Conservation (phyloP, 2,888 invertebrate species). For the Thumatha senex region DNA sequence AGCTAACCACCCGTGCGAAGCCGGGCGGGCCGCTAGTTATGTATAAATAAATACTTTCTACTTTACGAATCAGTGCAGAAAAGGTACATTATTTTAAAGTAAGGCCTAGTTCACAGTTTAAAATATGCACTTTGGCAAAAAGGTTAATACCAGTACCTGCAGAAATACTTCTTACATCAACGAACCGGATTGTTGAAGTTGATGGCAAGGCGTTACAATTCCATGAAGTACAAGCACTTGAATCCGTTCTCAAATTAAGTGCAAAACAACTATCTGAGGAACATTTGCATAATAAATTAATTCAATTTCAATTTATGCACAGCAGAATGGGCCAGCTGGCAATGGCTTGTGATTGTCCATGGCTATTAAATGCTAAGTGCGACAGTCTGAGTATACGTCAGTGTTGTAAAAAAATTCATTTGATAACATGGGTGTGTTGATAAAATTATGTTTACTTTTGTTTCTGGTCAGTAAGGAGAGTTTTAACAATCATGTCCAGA, state of each 20-base stretch:
- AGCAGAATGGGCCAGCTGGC: slow-evolving; percentile 28
- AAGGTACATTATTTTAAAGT: too few relatives aligned
- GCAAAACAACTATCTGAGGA: slow-evolving; percentile 19
- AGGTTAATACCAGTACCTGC: not conserved
- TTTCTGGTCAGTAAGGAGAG: not conserved
- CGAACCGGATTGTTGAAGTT: not conserved
- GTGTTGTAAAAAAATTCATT: slow-evolving; percentile 25
- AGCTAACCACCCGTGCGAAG: too few relatives aligned
- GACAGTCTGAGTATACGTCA: slow-evolving; percentile 23
- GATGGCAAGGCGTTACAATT: not conserved
- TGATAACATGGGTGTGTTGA: slow-evolving; percentile 19
- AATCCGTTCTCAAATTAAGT: slow-evolving; percentile 17
- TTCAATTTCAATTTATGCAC: slow-evolving; percentile 34
- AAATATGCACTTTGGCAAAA: not conserved
- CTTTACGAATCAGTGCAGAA: too few relatives aligned
- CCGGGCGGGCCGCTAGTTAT: too few relatives aligned
- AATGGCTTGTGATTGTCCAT: slow-evolving; percentile 38
- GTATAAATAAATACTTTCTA: too few relatives aligned
- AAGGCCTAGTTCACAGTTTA: too few relatives aligned
- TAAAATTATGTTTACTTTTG: not conserved
- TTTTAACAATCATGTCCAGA: not conserved
- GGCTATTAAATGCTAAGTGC: slow-evolving; percentile 38
- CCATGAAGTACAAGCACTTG: slow-evolving; percentile 11
- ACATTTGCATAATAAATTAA: slow-evolving; percentile 45
- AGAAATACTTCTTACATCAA: not conserved